phyloP scores from a whole-genome alignment of 2,797 vertebrate species.

The Sternarchorhynchus goeldii region DNA sequence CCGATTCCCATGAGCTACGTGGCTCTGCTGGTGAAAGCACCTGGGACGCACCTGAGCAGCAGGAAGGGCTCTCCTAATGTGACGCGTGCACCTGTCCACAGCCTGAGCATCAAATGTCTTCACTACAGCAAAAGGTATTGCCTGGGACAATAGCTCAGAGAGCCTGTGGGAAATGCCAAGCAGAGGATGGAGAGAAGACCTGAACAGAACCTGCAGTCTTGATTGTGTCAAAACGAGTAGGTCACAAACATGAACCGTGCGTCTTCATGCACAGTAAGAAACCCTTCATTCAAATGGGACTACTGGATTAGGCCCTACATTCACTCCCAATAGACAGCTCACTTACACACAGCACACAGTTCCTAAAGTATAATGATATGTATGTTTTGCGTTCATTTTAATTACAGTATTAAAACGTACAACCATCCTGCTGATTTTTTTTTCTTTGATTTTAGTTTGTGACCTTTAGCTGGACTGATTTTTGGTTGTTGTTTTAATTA shows the following conservation, averaged over 20 bases:
- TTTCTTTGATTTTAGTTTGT: background rate
- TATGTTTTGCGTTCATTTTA: too few relatives aligned
- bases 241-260: too few relatives aligned
- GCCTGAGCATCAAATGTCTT: conserved; percentile 61
- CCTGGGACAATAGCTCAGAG: conserved; percentile 60
- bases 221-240: too few relatives aligned
- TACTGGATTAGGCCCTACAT: too few relatives aligned
- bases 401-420: background rate
- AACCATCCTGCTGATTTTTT: background rate
- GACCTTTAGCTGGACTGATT: conserved; percentile 10
- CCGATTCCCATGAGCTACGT: conserved; percentile 2
- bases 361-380: background rate
- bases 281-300: too few relatives aligned
- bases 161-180: conserved; percentile 28
- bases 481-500: conserved; percentile 31
- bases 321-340: too few relatives aligned
- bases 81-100: conserved; percentile 56
- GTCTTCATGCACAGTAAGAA: too few relatives aligned
- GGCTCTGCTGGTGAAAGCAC: conserved; percentile 23
- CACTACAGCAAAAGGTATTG: conserved; percentile 64
- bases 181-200: conserved; percentile 37
- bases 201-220: background rate
- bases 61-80: conserved; percentile 15
- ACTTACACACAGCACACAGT: background rate
- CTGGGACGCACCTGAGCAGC: conserved; percentile 37